These are phyloP conservation scores for Nycticebus coucang DNA, from an alignment of 2,113 vertebrate genomes.

Conservation along the genomic window DNA sequence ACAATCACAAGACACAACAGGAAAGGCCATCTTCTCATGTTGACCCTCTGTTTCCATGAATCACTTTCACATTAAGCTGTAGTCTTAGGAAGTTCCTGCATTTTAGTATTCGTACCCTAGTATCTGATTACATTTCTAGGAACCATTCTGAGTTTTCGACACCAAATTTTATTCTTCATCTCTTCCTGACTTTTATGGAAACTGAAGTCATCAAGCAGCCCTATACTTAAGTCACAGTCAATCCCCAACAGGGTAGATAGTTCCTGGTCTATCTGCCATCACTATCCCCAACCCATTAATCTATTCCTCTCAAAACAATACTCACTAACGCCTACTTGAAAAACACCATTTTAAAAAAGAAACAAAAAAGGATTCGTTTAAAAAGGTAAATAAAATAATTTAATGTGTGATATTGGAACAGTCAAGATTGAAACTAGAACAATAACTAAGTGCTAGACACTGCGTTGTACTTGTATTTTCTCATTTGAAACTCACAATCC, in stretches of 20 bases:
- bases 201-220: neutral
- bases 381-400: neutral
- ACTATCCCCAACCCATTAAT: neutral
- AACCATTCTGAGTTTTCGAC: neutral
- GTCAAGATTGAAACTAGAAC: neutral
- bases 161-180: neutral
- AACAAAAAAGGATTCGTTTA: neutral
- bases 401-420: neutral
- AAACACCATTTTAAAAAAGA: constrained; percentile 43
- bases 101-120: neutral
- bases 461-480: neutral
- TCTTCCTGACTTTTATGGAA: neutral
- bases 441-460: neutral
- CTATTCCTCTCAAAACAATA: neutral
- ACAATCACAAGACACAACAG: neutral
- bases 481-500: neutral
- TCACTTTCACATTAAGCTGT: neutral
- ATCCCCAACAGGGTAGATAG: neutral
- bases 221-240: neutral
- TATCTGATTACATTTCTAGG: neutral
- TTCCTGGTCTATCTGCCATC: neutral
- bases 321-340: neutral
- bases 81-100: neutral
- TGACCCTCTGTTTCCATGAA: neutral
- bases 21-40: neutral